A percentile compares a stretch with the other conserved stretches of the same genome.
These are phyloP conservation scores for Micromussa lordhowensis DNA, from an alignment of 92 coral and sea anemone genomes.

Conservation along the genomic window DNA sequence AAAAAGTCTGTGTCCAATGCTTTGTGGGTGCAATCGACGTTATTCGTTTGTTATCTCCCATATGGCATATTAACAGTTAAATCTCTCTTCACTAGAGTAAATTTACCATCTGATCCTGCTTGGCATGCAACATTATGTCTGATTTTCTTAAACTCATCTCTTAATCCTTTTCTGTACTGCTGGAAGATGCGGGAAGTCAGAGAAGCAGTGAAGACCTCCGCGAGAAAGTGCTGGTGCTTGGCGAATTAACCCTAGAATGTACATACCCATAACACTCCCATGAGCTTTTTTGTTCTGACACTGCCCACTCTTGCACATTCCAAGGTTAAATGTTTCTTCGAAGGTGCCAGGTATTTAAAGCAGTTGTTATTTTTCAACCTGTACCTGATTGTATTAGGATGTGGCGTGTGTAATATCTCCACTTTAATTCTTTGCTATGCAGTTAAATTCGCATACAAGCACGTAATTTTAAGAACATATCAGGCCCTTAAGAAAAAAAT, in stretches of 20 bases:
- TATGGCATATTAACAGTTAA: neutral
- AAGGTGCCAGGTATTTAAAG: too few relatives aligned
- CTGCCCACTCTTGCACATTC: too few relatives aligned
- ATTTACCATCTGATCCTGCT: neutral
- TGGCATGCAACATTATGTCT: neutral
- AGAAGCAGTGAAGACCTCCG: neutral
- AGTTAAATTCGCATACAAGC: too few relatives aligned
- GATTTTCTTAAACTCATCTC: neutral
- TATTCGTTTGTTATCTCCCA: conserved; percentile 9
- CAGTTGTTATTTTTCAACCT: too few relatives aligned
- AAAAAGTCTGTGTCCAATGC: neutral
- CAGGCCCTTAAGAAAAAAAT: too few relatives aligned
- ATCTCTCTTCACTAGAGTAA: neutral
- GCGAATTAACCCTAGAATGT: neutral
- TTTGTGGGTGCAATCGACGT: neutral
- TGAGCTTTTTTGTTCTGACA: too few relatives aligned
- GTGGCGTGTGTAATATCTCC: too few relatives aligned
- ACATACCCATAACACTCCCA: too few relatives aligned
- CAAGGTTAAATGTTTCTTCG: too few relatives aligned
- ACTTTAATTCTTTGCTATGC: too few relatives aligned
- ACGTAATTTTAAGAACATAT: too few relatives aligned
- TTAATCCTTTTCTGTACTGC: neutral
- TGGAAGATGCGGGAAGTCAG: neutral
- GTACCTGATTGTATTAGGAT: too few relatives aligned
- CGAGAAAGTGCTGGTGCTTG: neutral